A percentile compares a stretch with the other conserved stretches of the same genome.
Evolutionary conservation across 30 jellyfish, hydroid and myxozoan species (phyloP).

Genomic region (Aurelia aurita): DNA sequence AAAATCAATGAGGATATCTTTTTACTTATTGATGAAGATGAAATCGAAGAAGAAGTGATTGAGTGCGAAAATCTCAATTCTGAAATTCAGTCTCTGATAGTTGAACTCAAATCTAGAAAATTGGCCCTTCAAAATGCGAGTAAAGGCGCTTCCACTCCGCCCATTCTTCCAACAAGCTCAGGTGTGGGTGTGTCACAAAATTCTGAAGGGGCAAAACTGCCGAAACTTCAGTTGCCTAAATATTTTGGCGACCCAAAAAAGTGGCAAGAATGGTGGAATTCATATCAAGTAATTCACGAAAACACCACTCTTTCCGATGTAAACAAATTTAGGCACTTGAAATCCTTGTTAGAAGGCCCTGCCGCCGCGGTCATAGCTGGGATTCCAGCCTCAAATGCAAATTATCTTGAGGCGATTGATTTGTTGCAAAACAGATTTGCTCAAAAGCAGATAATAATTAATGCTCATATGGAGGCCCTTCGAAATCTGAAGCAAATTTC

Average conservation of each 20-base stretch:
- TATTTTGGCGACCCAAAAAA: too few species aligned
- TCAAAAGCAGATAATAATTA: slow-evolving; percentile 42
- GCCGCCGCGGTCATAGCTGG: slow-evolving; percentile 51
- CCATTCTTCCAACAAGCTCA: too few species aligned
- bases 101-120: background rate
- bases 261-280: too few species aligned
- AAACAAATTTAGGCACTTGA: slow-evolving; percentile 35
- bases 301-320: slow-evolving; percentile 11
- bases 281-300: slow-evolving; percentile 5
- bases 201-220: too few species aligned
- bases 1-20: slow-evolving; percentile 1
- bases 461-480: slow-evolving; percentile 59
- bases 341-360: slow-evolving; percentile 49
- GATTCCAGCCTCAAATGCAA: slow-evolving; percentile 28
- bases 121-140: too few species aligned
- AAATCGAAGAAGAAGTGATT: slow-evolving; percentile 5
- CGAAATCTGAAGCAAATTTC: slow-evolving; percentile 23
- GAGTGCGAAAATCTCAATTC: slow-evolving; percentile 1
- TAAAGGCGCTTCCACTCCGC: too few species aligned
- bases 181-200: too few species aligned
- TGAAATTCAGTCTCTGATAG: background rate
- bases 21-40: background rate
- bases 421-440: too few species aligned
- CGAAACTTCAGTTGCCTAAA: too few species aligned
- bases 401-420: slow-evolving; percentile 50